Percentiles rank a stretch among this genome's conserved stretches.
Conservation (phyloP, 2,888 invertebrate species). For the Seira ritae region DNA sequence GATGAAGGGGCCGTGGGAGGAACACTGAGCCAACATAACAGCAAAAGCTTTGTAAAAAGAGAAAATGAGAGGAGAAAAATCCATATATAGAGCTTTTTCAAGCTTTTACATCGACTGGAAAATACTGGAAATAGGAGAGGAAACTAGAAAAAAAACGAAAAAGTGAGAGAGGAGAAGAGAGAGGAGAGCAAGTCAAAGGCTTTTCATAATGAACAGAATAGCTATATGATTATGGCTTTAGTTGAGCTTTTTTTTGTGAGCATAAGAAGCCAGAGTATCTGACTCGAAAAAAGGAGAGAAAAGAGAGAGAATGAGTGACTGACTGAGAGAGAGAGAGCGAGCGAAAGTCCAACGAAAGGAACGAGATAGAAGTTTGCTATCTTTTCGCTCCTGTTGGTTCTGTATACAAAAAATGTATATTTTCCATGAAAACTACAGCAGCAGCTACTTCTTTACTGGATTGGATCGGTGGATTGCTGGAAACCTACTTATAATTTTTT, state of each 20-base stretch:
- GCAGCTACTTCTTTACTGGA: not conserved
- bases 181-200: constrained; percentile 49
- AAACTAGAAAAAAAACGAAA: constrained; percentile 22
- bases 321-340: constrained; percentile 7
- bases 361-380: constrained; percentile 13
- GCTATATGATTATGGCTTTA: constrained; percentile 45
- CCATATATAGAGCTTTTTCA: constrained; percentile 36
- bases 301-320: constrained; percentile 4
- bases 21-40: constrained; percentile 30
- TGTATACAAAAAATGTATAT: constrained; percentile 17
- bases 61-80: constrained; percentile 25
- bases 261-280: constrained; percentile 21
- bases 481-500: constrained; percentile 6
- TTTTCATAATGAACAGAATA: constrained; percentile 57
- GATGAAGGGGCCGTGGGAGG: constrained; percentile 59
- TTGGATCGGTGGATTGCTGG: not conserved
- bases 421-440: not conserved
- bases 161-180: constrained; percentile 41
- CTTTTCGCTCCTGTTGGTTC: not conserved
- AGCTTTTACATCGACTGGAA: constrained; percentile 9
- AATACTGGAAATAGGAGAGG: constrained; percentile 24
- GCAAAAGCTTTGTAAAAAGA: constrained; percentile 12
- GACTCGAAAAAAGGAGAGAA: constrained; percentile 16
- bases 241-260: constrained; percentile 30
- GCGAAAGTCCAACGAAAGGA: not conserved